Conservation (phyloP, 2,113 vertebrate genomes). For the Camelus bactrianus region DNA sequence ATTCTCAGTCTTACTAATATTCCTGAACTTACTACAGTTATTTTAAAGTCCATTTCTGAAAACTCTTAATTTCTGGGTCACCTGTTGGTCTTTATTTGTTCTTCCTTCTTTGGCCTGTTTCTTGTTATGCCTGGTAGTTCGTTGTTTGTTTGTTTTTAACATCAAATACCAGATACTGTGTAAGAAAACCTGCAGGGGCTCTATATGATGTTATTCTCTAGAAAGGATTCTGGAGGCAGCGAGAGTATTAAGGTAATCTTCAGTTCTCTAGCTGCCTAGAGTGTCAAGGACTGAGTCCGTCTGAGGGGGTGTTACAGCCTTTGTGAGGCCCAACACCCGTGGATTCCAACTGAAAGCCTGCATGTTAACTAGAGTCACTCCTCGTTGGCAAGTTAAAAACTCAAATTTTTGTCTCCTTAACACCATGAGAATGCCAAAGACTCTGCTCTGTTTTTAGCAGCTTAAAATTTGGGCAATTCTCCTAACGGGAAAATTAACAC, state of each 20-base stretch:
- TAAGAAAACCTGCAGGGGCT: neutral
- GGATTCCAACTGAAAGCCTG: neutral
- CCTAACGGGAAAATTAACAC: neutral
- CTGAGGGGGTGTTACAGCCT: neutral
- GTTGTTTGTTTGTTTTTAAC: neutral
- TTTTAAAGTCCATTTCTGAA: conserved; percentile 39
- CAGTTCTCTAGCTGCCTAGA: too few species aligned
- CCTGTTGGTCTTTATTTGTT: neutral
- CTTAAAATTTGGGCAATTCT: conserved; percentile 6
- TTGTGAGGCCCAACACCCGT: neutral
- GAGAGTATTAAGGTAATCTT: neutral
- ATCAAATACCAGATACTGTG: conserved; percentile 1
- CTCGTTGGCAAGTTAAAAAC: neutral
- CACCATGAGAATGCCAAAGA: neutral
- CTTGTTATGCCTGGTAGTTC: neutral
- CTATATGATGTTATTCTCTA: neutral
- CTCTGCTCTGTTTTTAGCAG: neutral
- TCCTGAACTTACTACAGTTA: neutral
- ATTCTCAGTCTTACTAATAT: conserved; percentile 21
- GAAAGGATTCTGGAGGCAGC: neutral
- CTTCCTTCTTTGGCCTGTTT: neutral
- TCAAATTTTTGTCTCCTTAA: conserved; percentile 11
- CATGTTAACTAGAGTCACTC: neutral
- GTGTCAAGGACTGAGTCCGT: neutral
- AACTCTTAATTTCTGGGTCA: neutral